Evolutionary conservation across 2,888 invertebrate genomes (phyloP), one percentile per base, ranked within the genome.

Genomic region (Amiota mariae): DNA sequence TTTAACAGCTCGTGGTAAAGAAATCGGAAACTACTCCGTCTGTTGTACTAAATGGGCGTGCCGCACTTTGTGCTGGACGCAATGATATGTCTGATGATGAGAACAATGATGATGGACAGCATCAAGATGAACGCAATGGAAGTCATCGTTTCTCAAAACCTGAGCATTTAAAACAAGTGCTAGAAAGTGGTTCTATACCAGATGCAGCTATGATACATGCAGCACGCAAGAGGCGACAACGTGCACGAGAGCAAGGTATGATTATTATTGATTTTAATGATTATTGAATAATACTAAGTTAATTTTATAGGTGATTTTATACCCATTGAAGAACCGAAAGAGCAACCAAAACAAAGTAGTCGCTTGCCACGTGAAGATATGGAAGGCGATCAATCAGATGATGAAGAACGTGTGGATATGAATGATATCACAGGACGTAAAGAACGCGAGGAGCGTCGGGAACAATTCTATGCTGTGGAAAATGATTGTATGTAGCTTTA

Each of bases 181-280:
- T 97, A 77, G 95, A 95, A 90, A 95, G 95, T 87, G 98, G 98
- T 15, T 94, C 94, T 80, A 98, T 98, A 87, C 98, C 99, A 11
- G 98, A 99, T 92, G 98, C 99, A 11, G 97, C 97, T 71, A 95
- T 98, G 92, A 99, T 99, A 89, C 98, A 98, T 91, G 97, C 97
- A 80, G 98, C 98, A 12, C 93, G 98, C 87, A 99, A 99, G 91
- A 93, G 96, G 77, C 92, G 99, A 85, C 98, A 98, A 91, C 93
- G 96, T 92, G 97, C 98, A 78, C 92, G 98, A 89, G 97, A 97
- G 91, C 93, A 94, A 89, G 93, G 93, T 85, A 76, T 61, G 12
- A 12, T n/a, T n/a, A 3, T 46, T 56, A 4, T 13, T 11, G 20
- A 57, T 63, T 20, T 15, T 63, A 36, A 8, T 12, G 24, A 1